Percentiles rank a stretch among this genome's conserved stretches.
These are phyloP conservation scores for Ophthalmolycus amberensis DNA, from an alignment of 2,113 vertebrate species.

Conservation along the genomic window DNA sequence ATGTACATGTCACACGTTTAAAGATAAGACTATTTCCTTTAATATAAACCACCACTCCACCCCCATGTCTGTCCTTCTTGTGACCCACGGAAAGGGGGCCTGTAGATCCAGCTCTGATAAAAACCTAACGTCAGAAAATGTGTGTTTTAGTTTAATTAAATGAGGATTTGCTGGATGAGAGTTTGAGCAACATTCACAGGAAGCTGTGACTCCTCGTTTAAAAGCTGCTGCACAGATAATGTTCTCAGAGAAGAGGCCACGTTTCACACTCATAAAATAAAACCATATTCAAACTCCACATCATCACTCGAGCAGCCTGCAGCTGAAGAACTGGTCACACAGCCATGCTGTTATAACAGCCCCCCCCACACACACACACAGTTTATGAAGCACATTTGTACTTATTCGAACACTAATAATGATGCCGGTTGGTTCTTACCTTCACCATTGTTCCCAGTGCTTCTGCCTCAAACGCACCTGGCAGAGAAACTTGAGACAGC, in stretches of 20 bases:
- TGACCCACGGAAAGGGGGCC: not conserved
- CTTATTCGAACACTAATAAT: not conserved
- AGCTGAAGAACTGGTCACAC: not conserved
- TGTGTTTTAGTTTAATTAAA: no score
- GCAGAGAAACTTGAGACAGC: slow-evolving; percentile 48
- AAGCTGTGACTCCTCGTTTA: slow-evolving; percentile 17
- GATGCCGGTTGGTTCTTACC: slow-evolving; percentile 58
- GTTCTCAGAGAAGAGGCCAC: not conserved
- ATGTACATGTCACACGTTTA: not conserved
- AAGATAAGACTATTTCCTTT: not conserved
- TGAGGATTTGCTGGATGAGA: not conserved
- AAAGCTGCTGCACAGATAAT: not conserved
- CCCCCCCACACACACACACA: not conserved
- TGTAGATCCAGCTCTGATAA: no score
- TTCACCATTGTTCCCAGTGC: slow-evolving; percentile 77
- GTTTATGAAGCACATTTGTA: not conserved
- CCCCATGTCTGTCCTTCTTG: not conserved
- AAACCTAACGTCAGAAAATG: no score
- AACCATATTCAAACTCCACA: not conserved
- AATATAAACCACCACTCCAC: slow-evolving; percentile 10
- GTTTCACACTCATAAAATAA: not conserved
- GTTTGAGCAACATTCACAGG: slow-evolving; percentile 27
- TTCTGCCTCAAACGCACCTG: slow-evolving; percentile 61
- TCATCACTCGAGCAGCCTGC: not conserved
- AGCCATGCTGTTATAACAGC: not conserved